A percentile compares a stretch with the other conserved stretches of the same genome.
These are phyloP conservation scores for Bergia puertoricense DNA, from an alignment of 92 coral and sea anemone species.

Conservation along the genomic window DNA sequence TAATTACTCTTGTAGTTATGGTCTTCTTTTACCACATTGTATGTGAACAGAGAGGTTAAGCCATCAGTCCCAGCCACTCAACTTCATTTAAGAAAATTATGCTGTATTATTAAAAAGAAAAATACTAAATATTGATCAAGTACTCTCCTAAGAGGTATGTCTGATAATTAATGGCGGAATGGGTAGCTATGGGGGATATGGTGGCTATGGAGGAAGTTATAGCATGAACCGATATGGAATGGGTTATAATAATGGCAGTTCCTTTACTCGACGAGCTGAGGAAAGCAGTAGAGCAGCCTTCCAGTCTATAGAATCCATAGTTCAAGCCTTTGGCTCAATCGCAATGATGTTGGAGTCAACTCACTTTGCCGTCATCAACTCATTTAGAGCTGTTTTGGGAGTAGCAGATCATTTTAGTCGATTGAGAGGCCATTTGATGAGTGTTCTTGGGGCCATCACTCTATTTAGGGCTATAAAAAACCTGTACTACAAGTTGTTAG, in stretches of 20 bases:
- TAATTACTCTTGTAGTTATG: not conserved
- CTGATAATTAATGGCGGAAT: constrained; percentile 56
- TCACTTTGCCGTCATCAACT: constrained; percentile 89
- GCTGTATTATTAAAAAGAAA: constrained; percentile 8
- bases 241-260: constrained; percentile 60
- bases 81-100: constrained; percentile 7
- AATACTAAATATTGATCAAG: constrained; percentile 8
- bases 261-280: constrained; percentile 92
- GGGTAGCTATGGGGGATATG: constrained; percentile 71
- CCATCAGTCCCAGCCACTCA: constrained; percentile 12
- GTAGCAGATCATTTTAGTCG: constrained; percentile 98
- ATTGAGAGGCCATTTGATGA: constrained; percentile 74
- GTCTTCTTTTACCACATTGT: constrained; percentile 14
- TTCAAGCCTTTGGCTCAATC: constrained; percentile 97
- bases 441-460: constrained; percentile 81
- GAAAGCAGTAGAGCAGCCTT: constrained; percentile 92
- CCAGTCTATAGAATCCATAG: constrained; percentile 94
- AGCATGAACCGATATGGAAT: constrained; percentile 59
- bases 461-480: constrained; percentile 71
- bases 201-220: constrained; percentile 67
- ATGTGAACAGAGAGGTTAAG: constrained; percentile 8
- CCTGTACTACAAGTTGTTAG: constrained; percentile 68
- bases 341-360: constrained; percentile 99
- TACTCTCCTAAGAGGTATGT: constrained; percentile 14
- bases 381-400: constrained; percentile 92